Base-by-base conservation (phyloP, 2,797 vertebrate genomes). In the Glyptemys insculpta region DNA sequence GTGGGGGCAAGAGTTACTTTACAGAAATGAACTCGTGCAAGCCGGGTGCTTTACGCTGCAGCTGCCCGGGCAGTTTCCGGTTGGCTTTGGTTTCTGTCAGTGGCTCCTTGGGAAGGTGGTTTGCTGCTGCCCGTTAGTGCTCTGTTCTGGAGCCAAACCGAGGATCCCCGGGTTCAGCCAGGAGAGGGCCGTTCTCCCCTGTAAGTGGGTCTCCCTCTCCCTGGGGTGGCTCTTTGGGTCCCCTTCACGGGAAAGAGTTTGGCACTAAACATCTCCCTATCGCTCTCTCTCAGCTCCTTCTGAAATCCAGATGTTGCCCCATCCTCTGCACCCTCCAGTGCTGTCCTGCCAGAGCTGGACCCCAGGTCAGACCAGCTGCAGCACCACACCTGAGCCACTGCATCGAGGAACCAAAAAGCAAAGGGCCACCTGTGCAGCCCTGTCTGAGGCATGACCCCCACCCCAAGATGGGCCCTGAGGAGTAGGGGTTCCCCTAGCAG, bases 291-390 rank as follows among this genome's bases (percentile, higher is more conserved):
- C 62, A 96, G 94, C 54, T 94, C 57, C 53, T 37, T 82, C 31
- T 37, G 79, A 82, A 62, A 72, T 50, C 21, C 76, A 52, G 9
- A 83, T 89, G 79, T 84, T 82, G 90, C 92, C 93, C 50, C 79
- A 95, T 81, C 59, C 62, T 93, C 94, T 95, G n/a, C 27, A 41
- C 27, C 47, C 3, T 93, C 68, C 62, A 3, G 0, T 87, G 74
- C 79, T 80, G 88, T 19, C n/a, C 65, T 72, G 84, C 94, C 91
- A 83, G 83, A 95, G 91, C 68, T 94, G 92, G 95, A 84, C 83
- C 91, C 89, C 95, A 91, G 85, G 89, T 90, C 85, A 89, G 90
- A 94, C 53, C 95, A 1, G 0, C 91, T 96, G 80, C 80, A 92
- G 81, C 44, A 88, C 76, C 12, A 0, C 53, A 81, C 23, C 79